Evolutionary conservation across 2,113 vertebrate species (phyloP), one percentile per base, ranked within the genome.

Genomic region (Proteles cristata): DNA sequence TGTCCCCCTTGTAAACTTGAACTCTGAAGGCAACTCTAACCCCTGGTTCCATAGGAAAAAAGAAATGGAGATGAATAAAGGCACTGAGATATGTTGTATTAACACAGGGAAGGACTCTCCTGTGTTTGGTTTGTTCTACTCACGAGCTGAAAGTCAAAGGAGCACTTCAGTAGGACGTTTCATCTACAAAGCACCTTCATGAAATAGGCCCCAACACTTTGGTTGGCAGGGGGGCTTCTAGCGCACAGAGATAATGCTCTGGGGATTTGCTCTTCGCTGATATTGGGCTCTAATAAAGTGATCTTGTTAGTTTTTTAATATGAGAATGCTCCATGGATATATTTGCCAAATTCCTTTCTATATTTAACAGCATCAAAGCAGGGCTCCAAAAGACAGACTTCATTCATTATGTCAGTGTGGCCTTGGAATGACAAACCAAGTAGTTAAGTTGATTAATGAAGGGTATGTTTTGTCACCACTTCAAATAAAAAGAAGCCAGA

Each of bases 361-460:
- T 95, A 71, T 93, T 96, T 87, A 96, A 85, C 90, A 73, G 23
- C 31, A 33, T 81, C 66, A 79, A 33, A 95, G 61, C 68, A 76
- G 74, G 39, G 10, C 76, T 88, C 28, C 76, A 50, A 90, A 89
- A 55, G 65, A 77, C 35, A 84, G 69, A 71, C 31, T 83, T 84
- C 39, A 33, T 35, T 53, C 53, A 61, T 93, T 95, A 65, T 84
- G 61, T 95, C 79, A 87, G 4, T 33, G 31, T 93, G 97, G 50
- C 93, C 96, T 98, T 97, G 81, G 71, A 82, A 74, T 97, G 97
- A 93, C 93, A 94, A 82, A 83, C 79, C 50, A 96, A 81, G 88
- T 94, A 88, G 84, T 96, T 90, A 96, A 82, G 26, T 50, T 98
- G 96, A 98, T 97, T 97, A 95, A 97, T 96, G 90, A 83, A 76